phyloP scores from a whole-genome alignment of 2,113 vertebrate species.

The Sula dactylatra region DNA sequence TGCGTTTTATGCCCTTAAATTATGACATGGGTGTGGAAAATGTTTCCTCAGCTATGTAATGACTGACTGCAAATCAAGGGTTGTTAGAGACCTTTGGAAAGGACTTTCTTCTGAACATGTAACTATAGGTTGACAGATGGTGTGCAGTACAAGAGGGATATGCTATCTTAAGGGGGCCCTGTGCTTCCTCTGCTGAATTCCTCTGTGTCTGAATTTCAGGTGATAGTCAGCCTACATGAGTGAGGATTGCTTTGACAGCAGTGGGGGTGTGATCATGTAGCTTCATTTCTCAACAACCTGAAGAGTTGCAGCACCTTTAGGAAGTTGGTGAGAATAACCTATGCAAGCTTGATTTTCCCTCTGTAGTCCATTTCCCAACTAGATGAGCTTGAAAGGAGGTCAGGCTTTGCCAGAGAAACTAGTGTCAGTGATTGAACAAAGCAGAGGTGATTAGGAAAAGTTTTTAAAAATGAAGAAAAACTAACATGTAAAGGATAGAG shows the following conservation, averaged over 20 bases:
- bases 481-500: neutral
- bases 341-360: neutral
- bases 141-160: neutral
- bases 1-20: neutral
- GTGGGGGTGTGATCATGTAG: neutral
- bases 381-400: neutral
- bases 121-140: neutral
- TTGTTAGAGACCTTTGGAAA: neutral
- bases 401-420: neutral
- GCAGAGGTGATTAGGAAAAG: neutral
- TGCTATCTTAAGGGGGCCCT: neutral
- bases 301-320: neutral
- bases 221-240: fast-evolving
- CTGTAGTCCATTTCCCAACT: neutral
- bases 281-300: neutral
- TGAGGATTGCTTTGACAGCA: neutral
- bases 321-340: neutral
- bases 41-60: neutral
- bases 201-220: neutral
- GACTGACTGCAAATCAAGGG: neutral
- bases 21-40: neutral
- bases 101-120: neutral
- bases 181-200: neutral
- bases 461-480: neutral
- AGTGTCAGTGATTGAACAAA: neutral